These are phyloP conservation scores for Picathartes gymnocephalus DNA, from an alignment of 2,113 vertebrate species.

Conservation along the genomic window DNA sequence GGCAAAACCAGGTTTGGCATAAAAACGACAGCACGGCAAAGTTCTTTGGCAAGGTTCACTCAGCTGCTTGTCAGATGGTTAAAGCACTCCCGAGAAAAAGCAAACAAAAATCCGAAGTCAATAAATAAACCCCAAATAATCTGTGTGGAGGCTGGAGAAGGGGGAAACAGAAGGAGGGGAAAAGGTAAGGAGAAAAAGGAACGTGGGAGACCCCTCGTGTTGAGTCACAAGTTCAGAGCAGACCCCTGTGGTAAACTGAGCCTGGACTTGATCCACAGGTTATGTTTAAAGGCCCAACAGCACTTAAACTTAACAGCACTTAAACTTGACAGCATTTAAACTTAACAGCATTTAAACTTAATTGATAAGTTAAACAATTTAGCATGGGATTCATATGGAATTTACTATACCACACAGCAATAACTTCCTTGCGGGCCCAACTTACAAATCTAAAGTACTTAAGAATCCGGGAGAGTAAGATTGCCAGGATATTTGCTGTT, in stretches of 20 bases:
- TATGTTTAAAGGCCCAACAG: background rate
- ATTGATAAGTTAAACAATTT: too few species aligned
- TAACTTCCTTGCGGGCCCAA: background rate
- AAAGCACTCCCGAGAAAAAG: background rate
- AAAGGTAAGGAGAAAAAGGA: background rate
- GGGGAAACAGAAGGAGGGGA: too few species aligned
- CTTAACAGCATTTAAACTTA: background rate
- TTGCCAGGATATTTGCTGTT: too few species aligned
- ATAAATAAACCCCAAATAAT: background rate
- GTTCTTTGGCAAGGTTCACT: accelerated
- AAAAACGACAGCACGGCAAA: background rate
- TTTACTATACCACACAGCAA: background rate
- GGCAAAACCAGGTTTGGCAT: background rate
- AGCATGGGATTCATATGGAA: background rate
- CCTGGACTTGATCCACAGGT: background rate
- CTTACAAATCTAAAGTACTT: background rate
- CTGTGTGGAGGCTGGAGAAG: background rate
- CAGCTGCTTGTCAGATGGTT: background rate
- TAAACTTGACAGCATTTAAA: background rate
- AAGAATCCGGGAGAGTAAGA: background rate
- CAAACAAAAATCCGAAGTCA: background rate
- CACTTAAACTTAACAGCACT: background rate
- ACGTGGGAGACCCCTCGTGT: accelerated
- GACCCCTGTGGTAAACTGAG: background rate
- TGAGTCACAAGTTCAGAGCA: background rate